Conservation (phyloP, 2,113 vertebrate species). For the Amia ocellicauda region DNA sequence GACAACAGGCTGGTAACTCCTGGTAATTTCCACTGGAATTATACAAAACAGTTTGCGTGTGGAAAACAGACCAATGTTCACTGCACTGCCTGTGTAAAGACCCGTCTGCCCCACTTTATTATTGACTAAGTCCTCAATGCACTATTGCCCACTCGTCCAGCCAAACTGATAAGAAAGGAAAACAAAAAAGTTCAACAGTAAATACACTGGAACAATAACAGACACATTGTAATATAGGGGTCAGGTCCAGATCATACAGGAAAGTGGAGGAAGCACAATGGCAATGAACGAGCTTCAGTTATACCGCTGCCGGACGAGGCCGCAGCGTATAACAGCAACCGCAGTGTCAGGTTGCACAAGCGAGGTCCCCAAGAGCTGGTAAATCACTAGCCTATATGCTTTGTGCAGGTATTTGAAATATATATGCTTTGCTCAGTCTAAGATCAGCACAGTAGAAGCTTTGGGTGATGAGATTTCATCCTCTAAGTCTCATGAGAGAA, state of each 20-base stretch:
- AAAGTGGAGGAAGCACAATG: constrained; percentile 3
- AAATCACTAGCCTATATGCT: constrained; percentile 11
- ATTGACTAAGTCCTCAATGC: neutral
- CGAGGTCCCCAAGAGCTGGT: constrained; percentile 2
- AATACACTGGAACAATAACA: constrained; percentile 14
- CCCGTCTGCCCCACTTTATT: neutral
- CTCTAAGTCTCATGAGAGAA: neutral
- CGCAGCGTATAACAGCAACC: constrained; percentile 16
- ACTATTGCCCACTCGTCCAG: constrained; percentile 10
- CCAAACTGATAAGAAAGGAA: constrained; percentile 4
- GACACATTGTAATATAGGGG: neutral
- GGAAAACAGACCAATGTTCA: neutral
- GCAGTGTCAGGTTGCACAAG: neutral
- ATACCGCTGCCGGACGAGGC: constrained; percentile 3
- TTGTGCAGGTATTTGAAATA: neutral
- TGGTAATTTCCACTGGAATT: no score
- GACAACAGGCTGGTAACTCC: no score
- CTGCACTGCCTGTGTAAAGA: neutral
- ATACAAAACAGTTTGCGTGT: no score
- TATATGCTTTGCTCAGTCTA: neutral
- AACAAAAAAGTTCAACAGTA: constrained; percentile 21
- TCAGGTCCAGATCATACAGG: neutral
- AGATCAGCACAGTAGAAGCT: neutral
- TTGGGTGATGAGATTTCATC: neutral
- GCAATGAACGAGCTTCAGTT: constrained; percentile 13